Base-by-base conservation (phyloP, 2,797 vertebrate genomes). In the Chromobotia macracanthus region DNA sequence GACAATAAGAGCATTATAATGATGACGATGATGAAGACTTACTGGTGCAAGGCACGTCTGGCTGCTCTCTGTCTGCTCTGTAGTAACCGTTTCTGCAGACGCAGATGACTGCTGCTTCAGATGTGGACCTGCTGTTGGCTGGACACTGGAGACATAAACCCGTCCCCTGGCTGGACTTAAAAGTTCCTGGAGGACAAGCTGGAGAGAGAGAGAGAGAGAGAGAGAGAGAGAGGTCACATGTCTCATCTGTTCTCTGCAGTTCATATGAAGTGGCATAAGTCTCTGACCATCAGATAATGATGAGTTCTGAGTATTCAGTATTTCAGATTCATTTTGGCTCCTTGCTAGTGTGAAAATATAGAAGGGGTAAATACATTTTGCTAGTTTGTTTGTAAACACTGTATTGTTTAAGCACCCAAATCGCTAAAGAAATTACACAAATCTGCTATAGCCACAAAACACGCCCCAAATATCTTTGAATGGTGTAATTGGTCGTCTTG, bases 71-170 rank as follows among this genome's bases (percentile, higher is more conserved):
- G 28, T 98, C 97, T 0, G 96, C 96, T 1, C 97, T 92, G 87
- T 98, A 98, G 88, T 97, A 99, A 53, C 97, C 97, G 0, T 96
- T 99, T 83, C 97, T 95, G 88, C 97, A 99, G 38, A 93, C 92
- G 10, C 97, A 99, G 89, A 98, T 84, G 38, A 95, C 94, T 0
- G 97, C 95, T 0, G 96, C 96, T 85, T 99, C 97, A 0, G 95
- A 86, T 0, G 91, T 95, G 75, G 97, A 98, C 75, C 97, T 95
- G 90, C 97, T 99, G 93, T 98, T 98, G 41, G 94, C 83, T 25
- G 97, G 97, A 71, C 97, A 99, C 58, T 94, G 95, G 0, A 91
- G 87, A 7, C 97, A 99, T 78, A 95, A 87, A 64, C 96, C 95
- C 0, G 91, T 82, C 0, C 97, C 97, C 89, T 98, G 97, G 86